These are phyloP conservation scores for Desoria tigrina DNA, from an alignment of 2,888 invertebrate species.

Conservation along the genomic window DNA sequence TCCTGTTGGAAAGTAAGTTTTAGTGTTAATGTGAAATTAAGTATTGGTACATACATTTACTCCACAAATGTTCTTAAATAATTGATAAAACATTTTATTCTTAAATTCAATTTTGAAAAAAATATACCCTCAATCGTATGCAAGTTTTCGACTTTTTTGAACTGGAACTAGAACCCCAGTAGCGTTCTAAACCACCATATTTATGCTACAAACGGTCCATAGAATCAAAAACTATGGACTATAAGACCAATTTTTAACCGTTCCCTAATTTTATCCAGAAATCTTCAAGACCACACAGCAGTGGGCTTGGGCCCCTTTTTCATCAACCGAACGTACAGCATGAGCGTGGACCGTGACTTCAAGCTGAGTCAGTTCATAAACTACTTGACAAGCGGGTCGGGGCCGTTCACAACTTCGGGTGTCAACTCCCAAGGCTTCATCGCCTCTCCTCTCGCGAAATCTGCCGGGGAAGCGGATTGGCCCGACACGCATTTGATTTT, in stretches of 20 bases:
- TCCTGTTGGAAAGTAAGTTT: conserved; percentile 7
- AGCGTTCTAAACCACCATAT: too few relatives aligned
- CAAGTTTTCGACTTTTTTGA: too few relatives aligned
- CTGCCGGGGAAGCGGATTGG: conserved; percentile 45
- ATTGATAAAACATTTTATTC: too few relatives aligned
- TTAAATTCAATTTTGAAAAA: too few relatives aligned
- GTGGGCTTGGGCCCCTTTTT: conserved; percentile 47
- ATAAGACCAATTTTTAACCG: too few relatives aligned
- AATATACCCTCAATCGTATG: background rate
- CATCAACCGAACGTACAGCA: conserved; percentile 26
- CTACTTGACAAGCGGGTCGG: conserved; percentile 35
- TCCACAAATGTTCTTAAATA: too few relatives aligned
- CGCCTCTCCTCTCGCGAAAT: conserved; percentile 39
- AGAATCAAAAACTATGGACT: too few relatives aligned
- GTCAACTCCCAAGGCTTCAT: conserved; percentile 40
- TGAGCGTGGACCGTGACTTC: conserved; percentile 42
- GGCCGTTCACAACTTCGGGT: conserved; percentile 37
- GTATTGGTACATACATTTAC: too few relatives aligned
- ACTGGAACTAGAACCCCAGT: too few relatives aligned
- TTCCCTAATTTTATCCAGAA: too few relatives aligned
- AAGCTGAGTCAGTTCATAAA: conserved; percentile 31
- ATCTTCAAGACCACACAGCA: conserved; percentile 44
- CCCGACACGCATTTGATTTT: conserved; percentile 45
- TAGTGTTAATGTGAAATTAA: too few relatives aligned
- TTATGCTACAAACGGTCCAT: too few relatives aligned